Evolutionary conservation across 2,113 vertebrate species (phyloP), one percentile per base, ranked within the genome.

Genomic region (Aegotheles bennettii): DNA sequence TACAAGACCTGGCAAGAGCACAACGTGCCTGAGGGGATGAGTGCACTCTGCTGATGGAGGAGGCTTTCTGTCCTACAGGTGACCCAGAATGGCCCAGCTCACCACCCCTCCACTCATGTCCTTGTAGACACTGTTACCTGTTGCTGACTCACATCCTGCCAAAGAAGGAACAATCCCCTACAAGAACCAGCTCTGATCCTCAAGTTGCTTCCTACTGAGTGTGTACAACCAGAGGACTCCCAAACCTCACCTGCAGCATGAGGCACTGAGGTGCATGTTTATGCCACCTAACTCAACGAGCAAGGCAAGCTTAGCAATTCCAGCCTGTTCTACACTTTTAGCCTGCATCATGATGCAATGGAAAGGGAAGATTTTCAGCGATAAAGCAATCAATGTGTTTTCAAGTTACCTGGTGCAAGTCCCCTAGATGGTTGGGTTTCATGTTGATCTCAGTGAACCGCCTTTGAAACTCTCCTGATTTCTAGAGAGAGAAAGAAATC

Each of bases 71-170:
- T 57, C 76, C 56, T 35, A 25, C 19, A 35, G 38, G 63, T 74
- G 88, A 90, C 56, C 35, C 29, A 81, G 40, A 77, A 77, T 12
- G 59, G 35, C 67, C n/a, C 64, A 48, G 33, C 38, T 86, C 47
- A 81, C 25, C 47, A 81, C 25, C n/a, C 59, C 18, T 80, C 47
- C 38, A 81, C 88, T 70, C 43, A 94, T 5, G 38, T 56, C 64
- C 81, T 35, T 48, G 67, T 33, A 92, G 71, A 67, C 13, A n/a
- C n/a, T n/a, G 2, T 93, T 57, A 95, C 83, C 60, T 82, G 45
- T 73, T 51, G 24, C 77, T 88, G 79, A 94, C 56, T 95, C 90
- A 94, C 57, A 74, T 92, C 68, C 90, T 96, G 68, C 54, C 87
- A 60, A 40, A 67, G 73, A 51, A 77, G 21, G 20, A 92, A 53